A percentile compares a stretch with the other conserved stretches of the same genome.
These are phyloP conservation scores for Vicugna pacos DNA, from an alignment of 2,113 vertebrate species.

Conservation along the genomic window DNA sequence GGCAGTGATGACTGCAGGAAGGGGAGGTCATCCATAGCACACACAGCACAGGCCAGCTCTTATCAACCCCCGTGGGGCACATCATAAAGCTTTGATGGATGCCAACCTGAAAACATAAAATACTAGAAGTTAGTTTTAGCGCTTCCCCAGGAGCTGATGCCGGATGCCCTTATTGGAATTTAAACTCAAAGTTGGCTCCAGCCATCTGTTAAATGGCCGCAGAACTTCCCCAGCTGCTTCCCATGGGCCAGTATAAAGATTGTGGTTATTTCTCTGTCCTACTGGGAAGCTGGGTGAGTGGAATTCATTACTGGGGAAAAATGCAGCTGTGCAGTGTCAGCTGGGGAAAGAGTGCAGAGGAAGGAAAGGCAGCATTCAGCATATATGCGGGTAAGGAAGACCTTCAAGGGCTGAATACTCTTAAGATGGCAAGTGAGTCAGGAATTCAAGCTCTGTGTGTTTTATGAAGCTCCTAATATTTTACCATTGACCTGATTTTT, in stretches of 20 bases:
- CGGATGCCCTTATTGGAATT: not conserved
- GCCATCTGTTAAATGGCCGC: slow-evolving; percentile 37
- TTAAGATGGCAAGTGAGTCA: not conserved
- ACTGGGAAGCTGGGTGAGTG: not conserved
- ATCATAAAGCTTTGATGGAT: slow-evolving; percentile 13
- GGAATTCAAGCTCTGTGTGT: not conserved
- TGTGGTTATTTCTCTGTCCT: not conserved
- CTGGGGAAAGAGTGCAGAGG: not conserved
- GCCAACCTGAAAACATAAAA: slow-evolving; percentile 45
- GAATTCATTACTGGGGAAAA: not conserved
- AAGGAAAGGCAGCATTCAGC: not conserved
- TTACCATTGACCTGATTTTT: not conserved
- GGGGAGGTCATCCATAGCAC: not conserved
- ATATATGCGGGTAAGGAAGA: not conserved
- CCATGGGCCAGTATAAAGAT: not conserved
- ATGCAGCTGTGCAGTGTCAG: not conserved
- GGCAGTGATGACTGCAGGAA: not conserved
- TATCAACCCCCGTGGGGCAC: not conserved
- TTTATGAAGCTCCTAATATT: not conserved
- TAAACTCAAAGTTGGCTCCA: slow-evolving; percentile 38
- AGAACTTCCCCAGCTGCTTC: not conserved
- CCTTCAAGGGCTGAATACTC: not conserved
- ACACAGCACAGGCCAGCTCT: not conserved
- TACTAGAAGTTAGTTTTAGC: slow-evolving; percentile 57
- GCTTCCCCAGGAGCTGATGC: not conserved